Evolutionary conservation across 1,140 invertebrate species (phyloP).

Genomic region (Drosophila santomea): DNA sequence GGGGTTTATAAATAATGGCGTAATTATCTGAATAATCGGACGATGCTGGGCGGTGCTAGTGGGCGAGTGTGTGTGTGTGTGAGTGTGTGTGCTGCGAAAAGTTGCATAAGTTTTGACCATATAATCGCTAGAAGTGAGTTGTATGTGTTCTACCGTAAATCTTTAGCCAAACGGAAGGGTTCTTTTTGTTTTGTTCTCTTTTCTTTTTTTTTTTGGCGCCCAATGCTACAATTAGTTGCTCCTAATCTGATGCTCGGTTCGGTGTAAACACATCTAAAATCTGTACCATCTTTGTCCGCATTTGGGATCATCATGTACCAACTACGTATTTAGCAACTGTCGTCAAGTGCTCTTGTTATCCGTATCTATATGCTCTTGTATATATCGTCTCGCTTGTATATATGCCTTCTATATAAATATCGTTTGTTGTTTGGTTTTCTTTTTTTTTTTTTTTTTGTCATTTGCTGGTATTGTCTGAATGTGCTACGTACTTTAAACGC

Average conservation of each 20-base stretch:
- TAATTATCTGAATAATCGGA: conserved; percentile 2
- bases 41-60: conserved; percentile 4
- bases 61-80: conserved; percentile 24
- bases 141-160: conserved; percentile 25
- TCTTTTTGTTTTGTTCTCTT: neutral
- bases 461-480: conserved; percentile 75
- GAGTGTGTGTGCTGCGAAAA: conserved; percentile 55
- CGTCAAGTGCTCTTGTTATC: conserved; percentile 37
- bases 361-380: conserved; percentile 13
- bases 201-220: neutral
- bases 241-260: conserved; percentile 8
- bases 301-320: conserved; percentile 7
- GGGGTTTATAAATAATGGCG: neutral
- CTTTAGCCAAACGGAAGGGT: conserved; percentile 20
- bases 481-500: conserved; percentile 76
- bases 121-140: conserved; percentile 43
- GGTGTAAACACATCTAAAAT: conserved; percentile 61
- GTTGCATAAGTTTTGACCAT: conserved; percentile 30
- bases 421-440: conserved; percentile 13
- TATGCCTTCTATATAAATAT: conserved; percentile 52
- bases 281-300: conserved; percentile 2
- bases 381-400: conserved; percentile 32
- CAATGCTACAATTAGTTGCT: conserved; percentile 5
- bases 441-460: conserved; percentile 16
- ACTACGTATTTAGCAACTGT: conserved; percentile 44